phyloP scores from a whole-genome alignment of 2,888 invertebrate genomes.

The Zygothrica quintamaculata region DNA sequence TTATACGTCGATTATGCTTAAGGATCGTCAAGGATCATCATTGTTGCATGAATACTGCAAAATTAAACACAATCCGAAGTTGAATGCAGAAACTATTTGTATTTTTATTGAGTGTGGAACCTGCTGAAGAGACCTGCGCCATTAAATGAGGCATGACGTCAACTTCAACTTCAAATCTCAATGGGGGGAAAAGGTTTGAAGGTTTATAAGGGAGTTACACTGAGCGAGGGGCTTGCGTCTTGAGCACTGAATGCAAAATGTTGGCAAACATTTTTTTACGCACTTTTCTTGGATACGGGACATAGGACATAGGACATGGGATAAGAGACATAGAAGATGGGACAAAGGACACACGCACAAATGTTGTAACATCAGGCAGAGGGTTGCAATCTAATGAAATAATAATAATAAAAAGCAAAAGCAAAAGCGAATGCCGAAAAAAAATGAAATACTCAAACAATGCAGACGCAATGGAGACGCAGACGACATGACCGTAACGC shows the following conservation, averaged over 20 bases:
- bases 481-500: not conserved
- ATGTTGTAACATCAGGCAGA: conserved; percentile 31
- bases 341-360: conserved; percentile 46
- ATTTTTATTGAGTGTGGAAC: too few species aligned
- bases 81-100: too few species aligned
- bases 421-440: too few species aligned
- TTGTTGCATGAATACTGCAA: too few species aligned
- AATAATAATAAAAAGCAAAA: conserved; percentile 67
- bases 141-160: too few species aligned
- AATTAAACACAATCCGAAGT: too few species aligned
- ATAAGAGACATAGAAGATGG: conserved; percentile 4
- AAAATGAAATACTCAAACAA: too few species aligned
- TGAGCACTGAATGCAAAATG: conserved; percentile 25
- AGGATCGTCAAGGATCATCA: too few species aligned
- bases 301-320: conserved; percentile 26
- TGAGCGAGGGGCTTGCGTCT: conserved; percentile 3
- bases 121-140: too few species aligned
- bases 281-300: conserved; percentile 28
- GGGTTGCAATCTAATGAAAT: conserved; percentile 78
- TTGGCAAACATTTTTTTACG: conserved; percentile 52
- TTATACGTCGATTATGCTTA: too few species aligned
- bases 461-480: conserved; percentile 9
- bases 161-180: not conserved
- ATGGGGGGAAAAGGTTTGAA: too few species aligned
- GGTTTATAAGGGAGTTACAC: too few species aligned